Evolutionary conservation across 2,113 vertebrate species (phyloP).

Genomic region (Ramphastos sulfuratus): DNA sequence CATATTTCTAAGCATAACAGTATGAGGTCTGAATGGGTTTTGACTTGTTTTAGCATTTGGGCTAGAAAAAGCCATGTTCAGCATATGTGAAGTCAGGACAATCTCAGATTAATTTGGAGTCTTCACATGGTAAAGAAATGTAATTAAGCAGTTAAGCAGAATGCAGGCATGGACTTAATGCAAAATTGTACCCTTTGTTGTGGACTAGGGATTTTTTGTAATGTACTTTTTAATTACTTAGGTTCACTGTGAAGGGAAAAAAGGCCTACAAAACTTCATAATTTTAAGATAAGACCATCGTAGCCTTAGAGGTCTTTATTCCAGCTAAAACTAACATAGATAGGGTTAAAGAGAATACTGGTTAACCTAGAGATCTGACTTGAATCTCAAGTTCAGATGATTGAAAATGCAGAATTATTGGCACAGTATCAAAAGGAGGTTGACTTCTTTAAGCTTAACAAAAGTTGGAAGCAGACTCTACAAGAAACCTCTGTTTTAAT

Average conservation of each 20-base stretch:
- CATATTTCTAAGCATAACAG: rapidly evolving
- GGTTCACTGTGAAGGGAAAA: background rate
- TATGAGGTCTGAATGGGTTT: background rate
- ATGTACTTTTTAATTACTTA: background rate
- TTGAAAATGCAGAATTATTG: background rate
- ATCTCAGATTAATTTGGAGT: background rate
- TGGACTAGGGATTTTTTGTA: background rate
- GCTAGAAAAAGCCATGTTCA: background rate
- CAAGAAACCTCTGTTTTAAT: background rate
- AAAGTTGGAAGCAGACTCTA: background rate
- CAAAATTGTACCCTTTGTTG: background rate
- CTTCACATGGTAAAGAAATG: background rate
- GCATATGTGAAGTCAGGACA: background rate
- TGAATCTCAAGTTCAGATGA: background rate
- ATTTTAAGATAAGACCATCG: background rate
- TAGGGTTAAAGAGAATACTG: slow-evolving; percentile 38
- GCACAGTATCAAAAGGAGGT: background rate
- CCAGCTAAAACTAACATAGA: background rate
- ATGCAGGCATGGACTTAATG: background rate
- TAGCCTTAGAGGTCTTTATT: slow-evolving; percentile 7
- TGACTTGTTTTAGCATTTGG: background rate
- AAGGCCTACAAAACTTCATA: rapidly evolving
- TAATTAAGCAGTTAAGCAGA: background rate
- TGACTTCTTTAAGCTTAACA: background rate
- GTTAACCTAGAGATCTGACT: slow-evolving; percentile 24